Conservation (phyloP, 2,888 invertebrate genomes). For the Diloba caeruleocephala region DNA sequence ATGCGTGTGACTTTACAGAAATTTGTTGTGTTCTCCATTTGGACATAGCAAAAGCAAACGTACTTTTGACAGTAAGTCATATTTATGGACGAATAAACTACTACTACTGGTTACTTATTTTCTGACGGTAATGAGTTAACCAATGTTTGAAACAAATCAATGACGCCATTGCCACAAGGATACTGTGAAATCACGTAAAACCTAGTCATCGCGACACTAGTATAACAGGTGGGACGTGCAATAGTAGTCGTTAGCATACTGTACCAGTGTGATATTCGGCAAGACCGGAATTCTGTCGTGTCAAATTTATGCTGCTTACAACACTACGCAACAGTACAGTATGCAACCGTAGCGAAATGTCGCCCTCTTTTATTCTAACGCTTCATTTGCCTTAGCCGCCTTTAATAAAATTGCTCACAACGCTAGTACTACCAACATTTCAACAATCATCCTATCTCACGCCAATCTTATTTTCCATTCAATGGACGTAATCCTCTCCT, state of each 20-base stretch:
- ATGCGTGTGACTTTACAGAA: constrained; percentile 5
- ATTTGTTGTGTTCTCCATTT: not conserved
- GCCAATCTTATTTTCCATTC: constrained; percentile 35
- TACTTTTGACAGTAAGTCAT: constrained; percentile 1
- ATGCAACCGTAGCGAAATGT: constrained; percentile 66
- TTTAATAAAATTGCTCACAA: constrained; percentile 20
- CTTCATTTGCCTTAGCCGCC: constrained; percentile 54
- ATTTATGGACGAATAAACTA: too few species aligned
- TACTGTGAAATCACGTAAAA: constrained; percentile 57
- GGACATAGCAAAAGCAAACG: not conserved
- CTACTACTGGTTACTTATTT: too few species aligned
- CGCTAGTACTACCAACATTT: constrained; percentile 5
- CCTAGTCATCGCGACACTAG: constrained; percentile 50
- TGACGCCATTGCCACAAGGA: constrained; percentile 42
- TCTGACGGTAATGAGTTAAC: constrained; percentile 11
- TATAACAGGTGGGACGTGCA: constrained; percentile 61
- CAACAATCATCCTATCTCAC: constrained; percentile 24
- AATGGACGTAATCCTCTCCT: constrained; percentile 39
- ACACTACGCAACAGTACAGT: constrained; percentile 62
- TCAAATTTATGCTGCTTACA: constrained; percentile 68
- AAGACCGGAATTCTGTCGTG: constrained; percentile 71
- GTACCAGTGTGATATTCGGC: constrained; percentile 55
- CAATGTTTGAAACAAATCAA: constrained; percentile 33
- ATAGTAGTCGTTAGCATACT: constrained; percentile 65
- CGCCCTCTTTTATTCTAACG: constrained; percentile 60